phyloP scores from a whole-genome alignment of 2,888 invertebrate species.

The Parelbella ahira region DNA sequence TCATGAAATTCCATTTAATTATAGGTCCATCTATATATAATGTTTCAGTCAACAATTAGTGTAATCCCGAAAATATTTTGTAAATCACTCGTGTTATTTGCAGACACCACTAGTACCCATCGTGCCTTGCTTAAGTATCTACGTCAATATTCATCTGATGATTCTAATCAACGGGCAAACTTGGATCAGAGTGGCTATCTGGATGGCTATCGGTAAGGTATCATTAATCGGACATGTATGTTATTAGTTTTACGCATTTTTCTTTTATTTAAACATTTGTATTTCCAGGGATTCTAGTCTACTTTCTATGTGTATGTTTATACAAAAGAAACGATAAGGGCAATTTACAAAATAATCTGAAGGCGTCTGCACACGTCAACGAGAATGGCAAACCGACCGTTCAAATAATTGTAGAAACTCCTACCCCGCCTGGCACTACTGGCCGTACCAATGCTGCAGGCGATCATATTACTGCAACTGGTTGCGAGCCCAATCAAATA shows the following conservation, averaged over 20 bases:
- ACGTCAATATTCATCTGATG: constrained; percentile 93
- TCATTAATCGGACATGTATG: too few species aligned
- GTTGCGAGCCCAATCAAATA: constrained; percentile 26
- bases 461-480: constrained; percentile 32
- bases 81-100: constrained; percentile 19
- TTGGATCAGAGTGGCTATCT: constrained; percentile 91
- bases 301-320: constrained; percentile 54
- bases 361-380: constrained; percentile 37
- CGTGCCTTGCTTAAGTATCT: constrained; percentile 89
- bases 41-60: too few species aligned
- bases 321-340: constrained; percentile 45
- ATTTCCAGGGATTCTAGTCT: constrained; percentile 65
- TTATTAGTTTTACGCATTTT: not conserved
- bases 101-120: constrained; percentile 92
- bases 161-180: constrained; percentile 87
- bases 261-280: not conserved
- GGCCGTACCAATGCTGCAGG: constrained; percentile 45
- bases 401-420: constrained; percentile 65
- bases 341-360: constrained; percentile 40
- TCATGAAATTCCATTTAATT: too few species aligned
- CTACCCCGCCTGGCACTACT: constrained; percentile 63
- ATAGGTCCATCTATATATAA: too few species aligned
- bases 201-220: constrained; percentile 87
- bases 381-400: constrained; percentile 59
- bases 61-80: too few species aligned